phyloP scores from a whole-genome alignment of 2,797 vertebrate species.

The Clamator glandarius region DNA sequence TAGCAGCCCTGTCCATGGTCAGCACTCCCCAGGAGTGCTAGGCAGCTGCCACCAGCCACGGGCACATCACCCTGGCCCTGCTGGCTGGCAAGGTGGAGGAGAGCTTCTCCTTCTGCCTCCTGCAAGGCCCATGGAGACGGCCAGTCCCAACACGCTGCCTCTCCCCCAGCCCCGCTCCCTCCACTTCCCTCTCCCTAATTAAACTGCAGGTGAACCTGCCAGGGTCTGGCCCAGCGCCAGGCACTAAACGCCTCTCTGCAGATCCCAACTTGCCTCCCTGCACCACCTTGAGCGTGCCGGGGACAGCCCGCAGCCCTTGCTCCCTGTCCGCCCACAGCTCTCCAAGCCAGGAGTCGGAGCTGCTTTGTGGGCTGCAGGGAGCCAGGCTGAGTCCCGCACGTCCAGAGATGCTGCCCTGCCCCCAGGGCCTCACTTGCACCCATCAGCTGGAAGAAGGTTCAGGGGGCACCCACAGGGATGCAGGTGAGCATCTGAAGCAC shows the following conservation, averaged over 20 bases:
- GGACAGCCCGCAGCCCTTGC: conserved; percentile 45
- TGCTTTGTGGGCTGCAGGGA: background rate
- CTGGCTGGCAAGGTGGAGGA: background rate
- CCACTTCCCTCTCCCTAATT: conserved; percentile 78
- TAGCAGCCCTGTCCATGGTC: background rate
- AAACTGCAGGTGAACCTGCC: conserved; percentile 84
- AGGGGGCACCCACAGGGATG: background rate
- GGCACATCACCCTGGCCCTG: background rate
- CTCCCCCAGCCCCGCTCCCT: conserved; percentile 65
- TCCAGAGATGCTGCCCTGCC: background rate
- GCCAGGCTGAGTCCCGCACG: rapidly evolving
- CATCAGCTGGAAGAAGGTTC: background rate
- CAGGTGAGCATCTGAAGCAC: background rate
- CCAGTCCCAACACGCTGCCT: conserved; percentile 55
- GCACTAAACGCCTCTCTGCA: conserved; percentile 54
- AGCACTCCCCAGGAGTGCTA: background rate
- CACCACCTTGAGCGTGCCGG: conserved; percentile 28
- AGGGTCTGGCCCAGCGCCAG: conserved; percentile 77
- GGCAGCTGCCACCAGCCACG: too few species aligned
- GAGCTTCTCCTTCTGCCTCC: conserved; percentile 5
- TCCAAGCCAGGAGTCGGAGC: background rate
- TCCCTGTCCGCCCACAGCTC: background rate
- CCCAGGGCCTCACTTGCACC: background rate
- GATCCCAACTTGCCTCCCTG: conserved; percentile 75
- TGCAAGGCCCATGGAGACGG: background rate